Conservation (phyloP, 2,113 vertebrate species). For the Brevimyrus niger region DNA sequence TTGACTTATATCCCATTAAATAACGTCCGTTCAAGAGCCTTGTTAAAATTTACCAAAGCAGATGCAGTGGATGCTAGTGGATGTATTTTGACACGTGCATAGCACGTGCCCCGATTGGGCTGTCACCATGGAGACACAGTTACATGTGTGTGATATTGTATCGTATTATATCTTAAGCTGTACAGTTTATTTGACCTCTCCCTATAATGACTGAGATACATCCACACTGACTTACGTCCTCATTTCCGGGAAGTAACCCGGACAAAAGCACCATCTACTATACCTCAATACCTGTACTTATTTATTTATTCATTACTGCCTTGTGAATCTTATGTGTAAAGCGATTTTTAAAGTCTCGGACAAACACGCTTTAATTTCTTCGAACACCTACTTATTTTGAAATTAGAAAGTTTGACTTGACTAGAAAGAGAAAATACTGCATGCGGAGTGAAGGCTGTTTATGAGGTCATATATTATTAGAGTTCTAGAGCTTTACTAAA, state of each 20-base stretch:
- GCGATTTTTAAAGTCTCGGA: neutral
- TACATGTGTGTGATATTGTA: neutral
- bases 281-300: neutral
- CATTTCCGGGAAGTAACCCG: neutral
- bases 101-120: neutral
- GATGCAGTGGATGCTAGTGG: neutral
- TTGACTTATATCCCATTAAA: neutral
- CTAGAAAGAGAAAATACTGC: neutral
- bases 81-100: neutral
- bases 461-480: slow-evolving; percentile 1
- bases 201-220: neutral
- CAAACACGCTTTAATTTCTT: neutral
- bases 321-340: neutral
- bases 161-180: neutral
- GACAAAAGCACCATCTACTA: too few relatives aligned
- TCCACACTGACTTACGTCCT: neutral
- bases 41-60: neutral
- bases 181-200: neutral
- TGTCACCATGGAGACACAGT: neutral
- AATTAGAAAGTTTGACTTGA: neutral
- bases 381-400: neutral
- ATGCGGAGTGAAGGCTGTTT: neutral
- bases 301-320: neutral
- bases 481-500: neutral
- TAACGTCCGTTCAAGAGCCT: neutral